These are phyloP conservation scores for Bombus superbus DNA, from an alignment of 1,140 invertebrate species.

Conservation along the genomic window DNA sequence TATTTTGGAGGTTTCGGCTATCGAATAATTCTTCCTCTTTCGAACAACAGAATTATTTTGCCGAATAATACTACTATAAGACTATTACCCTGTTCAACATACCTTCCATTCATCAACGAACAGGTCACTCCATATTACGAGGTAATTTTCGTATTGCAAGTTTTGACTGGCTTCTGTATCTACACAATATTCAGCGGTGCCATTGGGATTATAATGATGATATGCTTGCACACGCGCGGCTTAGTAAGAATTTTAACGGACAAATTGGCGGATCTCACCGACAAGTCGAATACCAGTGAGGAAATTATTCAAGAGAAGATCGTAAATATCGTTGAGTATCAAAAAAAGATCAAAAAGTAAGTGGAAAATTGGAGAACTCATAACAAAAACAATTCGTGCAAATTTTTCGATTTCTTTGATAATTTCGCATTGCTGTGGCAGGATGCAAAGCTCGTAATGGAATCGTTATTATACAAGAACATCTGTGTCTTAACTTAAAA, in stretches of 20 bases:
- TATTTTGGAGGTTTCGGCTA: constrained; percentile 56
- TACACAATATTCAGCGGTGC: constrained; percentile 29
- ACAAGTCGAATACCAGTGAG: background rate
- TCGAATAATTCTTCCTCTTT: constrained; percentile 55
- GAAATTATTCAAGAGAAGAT: constrained; percentile 1
- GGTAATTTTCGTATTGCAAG: constrained; percentile 55
- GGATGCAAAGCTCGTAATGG: no score
- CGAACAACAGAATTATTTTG: constrained; percentile 37
- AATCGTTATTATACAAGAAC: no score
- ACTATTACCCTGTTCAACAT: constrained; percentile 44
- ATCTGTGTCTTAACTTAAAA: no score
- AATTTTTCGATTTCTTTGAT: no score
- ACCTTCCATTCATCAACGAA: constrained; percentile 48
- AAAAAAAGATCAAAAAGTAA: constrained; percentile 39
- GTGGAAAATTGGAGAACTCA: background rate
- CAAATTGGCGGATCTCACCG: constrained; percentile 32
- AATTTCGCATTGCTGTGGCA: no score
- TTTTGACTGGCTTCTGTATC: constrained; percentile 34
- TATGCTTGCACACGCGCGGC: constrained; percentile 57
- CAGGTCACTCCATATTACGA: constrained; percentile 53
- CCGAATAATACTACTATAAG: constrained; percentile 51
- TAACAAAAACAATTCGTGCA: fast-evolving
- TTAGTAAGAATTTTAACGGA: constrained; percentile 44
- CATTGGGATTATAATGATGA: constrained; percentile 36
- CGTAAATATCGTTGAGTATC: constrained; percentile 37